Percentiles rank a stretch among this genome's conserved stretches.
Evolutionary conservation across 2,113 vertebrate genomes (phyloP).

Genomic region (Theropithecus gelada): DNA sequence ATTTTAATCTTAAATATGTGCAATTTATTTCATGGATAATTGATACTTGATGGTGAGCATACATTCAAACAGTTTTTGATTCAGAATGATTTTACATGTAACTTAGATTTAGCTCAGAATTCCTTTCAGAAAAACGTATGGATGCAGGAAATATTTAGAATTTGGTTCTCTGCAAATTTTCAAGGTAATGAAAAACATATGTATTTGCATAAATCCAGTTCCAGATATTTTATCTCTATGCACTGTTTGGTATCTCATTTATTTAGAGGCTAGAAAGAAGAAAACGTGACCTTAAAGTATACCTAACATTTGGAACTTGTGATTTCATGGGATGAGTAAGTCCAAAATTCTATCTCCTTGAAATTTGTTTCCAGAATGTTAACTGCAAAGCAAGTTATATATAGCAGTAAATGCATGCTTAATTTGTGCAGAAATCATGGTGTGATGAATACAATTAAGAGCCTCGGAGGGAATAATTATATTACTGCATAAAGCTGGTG

Average conservation of each 20-base stretch:
- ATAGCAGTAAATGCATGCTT: conserved; percentile 92
- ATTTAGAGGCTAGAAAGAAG: conserved; percentile 51
- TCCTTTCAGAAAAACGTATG: neutral
- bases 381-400: conserved; percentile 91
- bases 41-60: neutral
- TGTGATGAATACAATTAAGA: conserved; percentile 93
- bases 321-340: conserved; percentile 85
- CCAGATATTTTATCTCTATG: conserved; percentile 49
- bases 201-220: neutral
- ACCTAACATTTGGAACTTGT: conserved; percentile 76
- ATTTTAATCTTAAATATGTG: neutral
- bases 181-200: neutral
- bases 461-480: conserved; percentile 93
- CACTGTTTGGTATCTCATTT: neutral
- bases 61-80: neutral
- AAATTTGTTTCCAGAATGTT: conserved; percentile 92
- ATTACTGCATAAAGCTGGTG: conserved; percentile 91
- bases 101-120: conserved; percentile 3
- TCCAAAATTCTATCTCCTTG: conserved; percentile 88
- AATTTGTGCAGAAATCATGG: conserved; percentile 93
- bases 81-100: neutral
- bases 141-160: neutral
- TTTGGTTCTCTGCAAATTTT: neutral
- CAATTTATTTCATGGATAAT: neutral
- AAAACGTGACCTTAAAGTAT: conserved; percentile 82